Conservation (phyloP, 2,113 vertebrate species). For the Sylvia atricapilla region DNA sequence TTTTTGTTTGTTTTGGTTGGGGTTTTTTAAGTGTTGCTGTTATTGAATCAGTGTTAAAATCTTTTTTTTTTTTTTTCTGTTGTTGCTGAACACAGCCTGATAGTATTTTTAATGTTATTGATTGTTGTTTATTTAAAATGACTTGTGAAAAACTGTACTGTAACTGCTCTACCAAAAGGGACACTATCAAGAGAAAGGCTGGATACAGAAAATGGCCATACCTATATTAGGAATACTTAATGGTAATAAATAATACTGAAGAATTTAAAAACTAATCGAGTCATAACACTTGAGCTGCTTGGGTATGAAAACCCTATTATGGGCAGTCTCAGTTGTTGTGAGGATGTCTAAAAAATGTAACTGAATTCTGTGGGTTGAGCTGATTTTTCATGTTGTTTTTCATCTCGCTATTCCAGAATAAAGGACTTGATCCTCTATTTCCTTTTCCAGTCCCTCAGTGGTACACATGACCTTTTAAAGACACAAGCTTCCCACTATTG, state of each 20-base stretch:
- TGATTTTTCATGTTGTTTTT: neutral
- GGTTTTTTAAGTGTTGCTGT: conserved; percentile 11
- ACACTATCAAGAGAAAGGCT: conserved; percentile 52
- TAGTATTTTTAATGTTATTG: conserved; percentile 44
- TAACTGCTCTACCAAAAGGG: conserved; percentile 48
- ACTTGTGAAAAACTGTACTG: conserved; percentile 52
- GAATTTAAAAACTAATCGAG: neutral
- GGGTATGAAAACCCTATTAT: neutral
- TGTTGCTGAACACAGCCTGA: conserved; percentile 32
- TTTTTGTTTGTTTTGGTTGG: neutral
- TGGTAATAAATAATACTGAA: conserved; percentile 31
- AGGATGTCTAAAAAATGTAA: neutral
- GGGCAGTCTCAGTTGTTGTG: neutral
- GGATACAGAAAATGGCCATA: conserved; percentile 2
- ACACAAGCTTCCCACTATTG: neutral
- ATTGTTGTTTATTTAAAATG: conserved; percentile 62
- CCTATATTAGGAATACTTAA: neutral
- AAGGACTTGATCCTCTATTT: neutral
- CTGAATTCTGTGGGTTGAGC: conserved; percentile 8
- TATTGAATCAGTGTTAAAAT: conserved; percentile 56
- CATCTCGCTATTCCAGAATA: neutral
- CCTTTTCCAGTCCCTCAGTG: neutral
- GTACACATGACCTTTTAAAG: neutral
- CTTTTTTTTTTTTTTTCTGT: neutral
- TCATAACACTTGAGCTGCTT: conserved; percentile 8